Conservation (phyloP, 2,797 vertebrate genomes). For the Coregonus ussuriensis region DNA sequence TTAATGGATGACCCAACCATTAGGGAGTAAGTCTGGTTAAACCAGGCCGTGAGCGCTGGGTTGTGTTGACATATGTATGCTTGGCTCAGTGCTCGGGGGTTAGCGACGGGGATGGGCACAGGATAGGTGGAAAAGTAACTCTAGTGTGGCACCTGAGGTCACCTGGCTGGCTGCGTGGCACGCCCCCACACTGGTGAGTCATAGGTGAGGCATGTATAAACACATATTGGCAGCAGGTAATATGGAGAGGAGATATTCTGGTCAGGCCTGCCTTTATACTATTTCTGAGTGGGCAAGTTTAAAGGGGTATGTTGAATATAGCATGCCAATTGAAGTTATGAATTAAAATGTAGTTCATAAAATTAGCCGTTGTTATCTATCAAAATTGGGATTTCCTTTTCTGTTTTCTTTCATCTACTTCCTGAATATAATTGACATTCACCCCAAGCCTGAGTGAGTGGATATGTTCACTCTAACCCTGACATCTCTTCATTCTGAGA, state of each 20-base stretch:
- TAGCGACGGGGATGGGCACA: background rate
- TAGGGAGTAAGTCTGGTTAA: constrained; percentile 49
- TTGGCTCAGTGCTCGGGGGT: too few relatives aligned
- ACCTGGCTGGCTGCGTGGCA: background rate
- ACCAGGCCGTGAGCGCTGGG: constrained; percentile 5
- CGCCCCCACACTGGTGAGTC: constrained; percentile 11
- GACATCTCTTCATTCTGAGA: constrained; percentile 5
- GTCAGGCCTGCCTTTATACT: background rate
- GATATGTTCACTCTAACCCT: constrained; percentile 10
- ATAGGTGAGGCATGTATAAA: constrained; percentile 20
- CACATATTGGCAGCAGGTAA: background rate
- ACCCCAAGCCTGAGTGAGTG: background rate
- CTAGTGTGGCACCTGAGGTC: constrained; percentile 38
- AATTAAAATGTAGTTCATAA: background rate
- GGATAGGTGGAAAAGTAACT: constrained; percentile 25
- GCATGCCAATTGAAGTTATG: background rate
- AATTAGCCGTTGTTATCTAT: background rate
- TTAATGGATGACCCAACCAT: constrained; percentile 49
- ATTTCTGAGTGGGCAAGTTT: background rate
- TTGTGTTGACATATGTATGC: too few relatives aligned
- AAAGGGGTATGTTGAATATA: too few relatives aligned
- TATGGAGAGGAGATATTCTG: background rate
- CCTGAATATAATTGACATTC: constrained; percentile 2
- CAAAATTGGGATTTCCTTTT: background rate
- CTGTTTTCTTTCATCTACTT: background rate